phyloP scores from a whole-genome alignment of 2,797 vertebrate species.

The Pampus argenteus region DNA sequence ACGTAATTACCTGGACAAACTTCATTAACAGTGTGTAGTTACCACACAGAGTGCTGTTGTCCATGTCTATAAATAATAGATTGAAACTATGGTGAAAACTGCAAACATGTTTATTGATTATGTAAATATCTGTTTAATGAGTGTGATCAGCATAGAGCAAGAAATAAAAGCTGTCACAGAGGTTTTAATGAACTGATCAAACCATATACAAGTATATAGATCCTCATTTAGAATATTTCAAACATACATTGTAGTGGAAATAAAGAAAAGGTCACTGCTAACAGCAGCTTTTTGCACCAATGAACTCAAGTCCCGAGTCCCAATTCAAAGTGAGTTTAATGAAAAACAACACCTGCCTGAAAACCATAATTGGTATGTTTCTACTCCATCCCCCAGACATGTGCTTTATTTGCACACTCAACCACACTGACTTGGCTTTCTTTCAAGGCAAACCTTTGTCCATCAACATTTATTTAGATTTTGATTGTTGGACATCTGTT shows the following conservation, averaged over 20 bases:
- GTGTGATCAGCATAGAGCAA: neutral
- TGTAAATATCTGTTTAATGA: neutral
- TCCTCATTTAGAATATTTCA: constrained; percentile 7
- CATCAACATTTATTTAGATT: constrained; percentile 42
- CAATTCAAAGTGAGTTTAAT: constrained; percentile 22
- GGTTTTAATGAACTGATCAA: constrained; percentile 14
- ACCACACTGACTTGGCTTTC: constrained; percentile 17
- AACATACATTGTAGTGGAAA: constrained; percentile 27
- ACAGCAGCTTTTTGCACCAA: constrained; percentile 20
- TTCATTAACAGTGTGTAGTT: neutral
- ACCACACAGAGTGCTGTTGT: too few species aligned
- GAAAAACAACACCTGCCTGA: neutral
- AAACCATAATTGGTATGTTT: constrained; percentile 11
- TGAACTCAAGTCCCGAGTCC: constrained; percentile 34
- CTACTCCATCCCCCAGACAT: neutral
- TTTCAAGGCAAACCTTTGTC: constrained; percentile 27
- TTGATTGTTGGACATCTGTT: constrained; percentile 62
- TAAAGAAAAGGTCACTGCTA: constrained; percentile 20
- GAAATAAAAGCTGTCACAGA: neutral
- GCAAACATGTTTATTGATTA: neutral
- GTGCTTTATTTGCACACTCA: constrained; percentile 1
- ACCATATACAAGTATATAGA: neutral
- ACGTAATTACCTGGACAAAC: neutral
- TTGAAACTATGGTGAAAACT: neutral
- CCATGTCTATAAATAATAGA: neutral